These are phyloP conservation scores for Incurvaria masculella DNA, from an alignment of 2,888 invertebrate genomes.

Conservation along the genomic window DNA sequence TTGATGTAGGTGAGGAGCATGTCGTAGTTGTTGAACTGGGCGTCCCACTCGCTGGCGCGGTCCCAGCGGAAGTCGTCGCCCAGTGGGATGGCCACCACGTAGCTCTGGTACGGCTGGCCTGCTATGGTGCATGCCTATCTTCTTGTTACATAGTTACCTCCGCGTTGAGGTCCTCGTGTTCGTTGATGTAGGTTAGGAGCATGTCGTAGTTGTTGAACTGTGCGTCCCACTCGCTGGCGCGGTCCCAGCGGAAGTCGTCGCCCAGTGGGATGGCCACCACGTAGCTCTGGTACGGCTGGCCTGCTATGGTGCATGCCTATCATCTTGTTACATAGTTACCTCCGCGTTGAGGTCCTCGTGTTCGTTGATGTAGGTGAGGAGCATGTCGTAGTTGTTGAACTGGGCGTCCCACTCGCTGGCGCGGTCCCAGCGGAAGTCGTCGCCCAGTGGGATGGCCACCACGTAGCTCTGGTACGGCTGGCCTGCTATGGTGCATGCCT, in stretches of 20 bases:
- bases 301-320: no score
- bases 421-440: slow-evolving; percentile 90
- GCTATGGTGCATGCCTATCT: no score
- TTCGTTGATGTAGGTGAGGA: slow-evolving; percentile 87
- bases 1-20: slow-evolving; percentile 88
- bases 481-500: no score
- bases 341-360: slow-evolving; percentile 75
- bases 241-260: slow-evolving; percentile 91
- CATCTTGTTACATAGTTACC: slow-evolving; percentile 37
- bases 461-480: slow-evolving; percentile 77
- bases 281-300: slow-evolving; percentile 72
- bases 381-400: slow-evolving; percentile 79
- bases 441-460: slow-evolving; percentile 83
- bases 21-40: slow-evolving; percentile 86
- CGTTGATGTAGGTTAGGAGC: slow-evolving; percentile 87
- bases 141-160: slow-evolving; percentile 66
- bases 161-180: slow-evolving; percentile 70
- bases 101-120: slow-evolving; percentile 66
- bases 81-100: slow-evolving; percentile 80
- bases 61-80: slow-evolving; percentile 95
- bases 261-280: slow-evolving; percentile 84
- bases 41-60: slow-evolving; percentile 85
- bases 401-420: slow-evolving; percentile 90
- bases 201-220: slow-evolving; percentile 87
- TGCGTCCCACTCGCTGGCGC: slow-evolving; percentile 85